Conservation (phyloP, 2,888 invertebrate species). For the Eurois occulta region DNA sequence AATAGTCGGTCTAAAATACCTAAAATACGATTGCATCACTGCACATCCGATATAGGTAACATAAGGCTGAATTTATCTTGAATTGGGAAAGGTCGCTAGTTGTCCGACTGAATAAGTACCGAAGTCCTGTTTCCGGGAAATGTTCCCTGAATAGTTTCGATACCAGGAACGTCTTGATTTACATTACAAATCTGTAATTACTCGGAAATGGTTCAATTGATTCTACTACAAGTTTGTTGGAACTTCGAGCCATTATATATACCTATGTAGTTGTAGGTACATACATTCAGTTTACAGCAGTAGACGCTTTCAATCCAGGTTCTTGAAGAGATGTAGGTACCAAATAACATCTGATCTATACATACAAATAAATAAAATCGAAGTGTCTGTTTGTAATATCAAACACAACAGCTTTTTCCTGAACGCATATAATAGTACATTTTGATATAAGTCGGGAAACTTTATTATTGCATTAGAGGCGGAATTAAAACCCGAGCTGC, state of each 20-base stretch:
- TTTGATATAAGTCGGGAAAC: too few species aligned
- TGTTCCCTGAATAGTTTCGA: not conserved
- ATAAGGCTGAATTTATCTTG: not conserved
- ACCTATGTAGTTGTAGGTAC: too few species aligned
- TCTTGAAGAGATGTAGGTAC: not conserved
- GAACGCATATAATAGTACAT: too few species aligned
- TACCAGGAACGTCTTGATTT: slow-evolving; percentile 7
- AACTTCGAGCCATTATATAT: not conserved
- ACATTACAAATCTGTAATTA: slow-evolving; percentile 15
- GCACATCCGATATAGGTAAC: not conserved
- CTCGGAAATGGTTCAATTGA: not conserved
- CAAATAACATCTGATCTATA: not conserved
- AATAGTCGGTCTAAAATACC: not conserved
- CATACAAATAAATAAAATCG: too few species aligned
- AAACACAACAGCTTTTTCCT: too few species aligned
- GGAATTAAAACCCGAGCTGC: too few species aligned
- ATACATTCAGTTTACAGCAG: not conserved
- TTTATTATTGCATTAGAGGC: too few species aligned
- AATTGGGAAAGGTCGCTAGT: slow-evolving; percentile 13
- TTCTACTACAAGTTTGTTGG: not conserved
- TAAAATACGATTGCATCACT: slow-evolving; percentile 9
- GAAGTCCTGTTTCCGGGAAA: slow-evolving; percentile 14
- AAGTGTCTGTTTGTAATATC: too few species aligned
- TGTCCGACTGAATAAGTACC: not conserved
- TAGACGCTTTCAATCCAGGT: not conserved